Percentiles rank a stretch among this genome's conserved stretches.
phyloP scores from a whole-genome alignment of 2,113 vertebrate species.

The Lampris megalopsis region DNA sequence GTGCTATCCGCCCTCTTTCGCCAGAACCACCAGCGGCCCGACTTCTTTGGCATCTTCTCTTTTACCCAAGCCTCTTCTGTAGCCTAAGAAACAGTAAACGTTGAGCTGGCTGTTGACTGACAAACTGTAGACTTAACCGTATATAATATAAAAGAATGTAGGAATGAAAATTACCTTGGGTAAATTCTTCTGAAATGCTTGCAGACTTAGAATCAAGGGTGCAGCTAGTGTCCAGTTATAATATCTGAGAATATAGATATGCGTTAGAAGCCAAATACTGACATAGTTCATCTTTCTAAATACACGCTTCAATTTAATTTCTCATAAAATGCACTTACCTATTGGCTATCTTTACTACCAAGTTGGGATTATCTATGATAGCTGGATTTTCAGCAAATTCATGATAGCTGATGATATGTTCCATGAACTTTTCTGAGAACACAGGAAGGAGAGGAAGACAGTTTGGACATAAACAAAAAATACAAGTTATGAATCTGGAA shows the following conservation, averaged over 20 bases:
- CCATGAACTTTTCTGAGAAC: constrained; percentile 94
- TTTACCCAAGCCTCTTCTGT: constrained; percentile 97
- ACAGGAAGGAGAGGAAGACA: constrained; percentile 19
- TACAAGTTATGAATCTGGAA: not conserved
- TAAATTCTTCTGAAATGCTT: constrained; percentile 98
- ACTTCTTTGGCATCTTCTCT: constrained; percentile 99
- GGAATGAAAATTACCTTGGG: constrained; percentile 86
- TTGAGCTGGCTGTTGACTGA: not conserved
- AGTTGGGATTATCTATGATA: constrained; percentile 97
- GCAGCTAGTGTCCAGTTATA: constrained; percentile 98
- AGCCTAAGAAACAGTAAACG: constrained; percentile 75
- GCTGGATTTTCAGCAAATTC: constrained; percentile 98
- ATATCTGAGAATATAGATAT: constrained; percentile 82
- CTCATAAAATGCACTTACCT: constrained; percentile 68
- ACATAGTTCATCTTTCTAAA: not conserved
- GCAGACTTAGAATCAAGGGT: constrained; percentile 95
- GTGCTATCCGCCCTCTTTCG: constrained; percentile 91
- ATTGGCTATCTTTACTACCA: constrained; percentile 92
- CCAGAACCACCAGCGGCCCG: constrained; percentile 99
- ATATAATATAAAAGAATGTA: not conserved
- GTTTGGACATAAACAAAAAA: constrained; percentile 36
- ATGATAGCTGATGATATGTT: constrained; percentile 95
- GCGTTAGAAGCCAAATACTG: not conserved
- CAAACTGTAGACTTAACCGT: not conserved
- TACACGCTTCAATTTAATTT: not conserved